phyloP scores from a whole-genome alignment of 1,140 invertebrate genomes.

The Hylaeus anthracinus region DNA sequence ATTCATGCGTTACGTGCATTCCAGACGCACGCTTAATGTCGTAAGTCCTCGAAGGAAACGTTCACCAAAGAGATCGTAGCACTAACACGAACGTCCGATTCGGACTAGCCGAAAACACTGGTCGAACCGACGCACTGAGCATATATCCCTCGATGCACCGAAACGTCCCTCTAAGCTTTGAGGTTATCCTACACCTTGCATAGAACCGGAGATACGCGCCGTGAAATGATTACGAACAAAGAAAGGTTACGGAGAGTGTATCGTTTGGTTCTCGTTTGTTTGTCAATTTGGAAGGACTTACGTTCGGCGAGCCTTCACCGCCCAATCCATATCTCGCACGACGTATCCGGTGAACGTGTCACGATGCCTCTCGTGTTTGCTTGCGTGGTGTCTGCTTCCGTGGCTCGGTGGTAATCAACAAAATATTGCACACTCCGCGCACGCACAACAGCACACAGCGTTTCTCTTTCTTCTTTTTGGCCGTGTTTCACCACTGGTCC shows the following conservation, averaged over 20 bases:
- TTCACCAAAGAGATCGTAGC: not conserved
- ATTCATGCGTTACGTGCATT: not conserved
- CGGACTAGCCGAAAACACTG: not conserved
- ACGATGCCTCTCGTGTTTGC: slow-evolving; percentile 64
- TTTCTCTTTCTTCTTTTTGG: slow-evolving; percentile 31
- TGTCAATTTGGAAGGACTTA: slow-evolving; percentile 68
- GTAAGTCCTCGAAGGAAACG: too few relatives aligned
- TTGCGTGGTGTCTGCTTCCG: slow-evolving; percentile 11
- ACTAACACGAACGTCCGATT: slow-evolving; percentile 13
- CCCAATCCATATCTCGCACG: slow-evolving; percentile 79
- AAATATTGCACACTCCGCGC: slow-evolving; percentile 59
- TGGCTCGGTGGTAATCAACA: slow-evolving; percentile 25
- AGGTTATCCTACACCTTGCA: slow-evolving; percentile 5
- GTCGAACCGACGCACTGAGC: not conserved
- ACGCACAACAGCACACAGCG: slow-evolving; percentile 55
- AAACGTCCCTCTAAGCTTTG: not conserved
- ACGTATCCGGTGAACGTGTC: slow-evolving; percentile 73
- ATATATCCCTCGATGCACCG: not conserved
- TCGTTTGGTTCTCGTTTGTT: too few relatives aligned
- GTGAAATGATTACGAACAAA: not conserved
- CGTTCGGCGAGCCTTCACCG: slow-evolving; percentile 79
- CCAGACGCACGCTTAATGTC: not conserved
- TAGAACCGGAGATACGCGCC: not conserved
- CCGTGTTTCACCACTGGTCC: slow-evolving; percentile 47
- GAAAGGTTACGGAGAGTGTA: not conserved